Evolutionary conservation across 2,888 invertebrate species (phyloP).

Genomic region (Philereme transversata): DNA sequence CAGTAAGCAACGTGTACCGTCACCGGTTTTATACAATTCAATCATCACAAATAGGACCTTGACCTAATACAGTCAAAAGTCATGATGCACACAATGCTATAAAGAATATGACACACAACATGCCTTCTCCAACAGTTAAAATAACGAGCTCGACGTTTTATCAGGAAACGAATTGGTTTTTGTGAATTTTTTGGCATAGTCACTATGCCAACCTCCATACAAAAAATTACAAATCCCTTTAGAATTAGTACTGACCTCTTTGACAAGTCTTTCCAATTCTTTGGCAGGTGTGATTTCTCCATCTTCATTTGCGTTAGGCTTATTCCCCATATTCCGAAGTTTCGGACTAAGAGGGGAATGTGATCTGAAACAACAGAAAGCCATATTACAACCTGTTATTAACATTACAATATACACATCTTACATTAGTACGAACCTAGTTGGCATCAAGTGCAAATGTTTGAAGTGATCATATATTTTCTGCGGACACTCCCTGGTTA

Average conservation of each 20-base stretch:
- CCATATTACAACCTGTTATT: not conserved
- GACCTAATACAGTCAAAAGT: not conserved
- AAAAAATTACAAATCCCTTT: not conserved
- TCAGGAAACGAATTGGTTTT: not conserved
- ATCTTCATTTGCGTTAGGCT: slow-evolving; percentile 82
- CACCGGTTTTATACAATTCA: not conserved
- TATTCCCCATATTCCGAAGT: slow-evolving; percentile 75
- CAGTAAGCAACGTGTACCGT: slow-evolving; percentile 6
- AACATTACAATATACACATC: not conserved
- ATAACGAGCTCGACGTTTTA: not conserved
- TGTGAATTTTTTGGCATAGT: no score
- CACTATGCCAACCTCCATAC: not conserved
- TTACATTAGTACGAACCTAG: slow-evolving; percentile 18
- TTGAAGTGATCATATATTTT: slow-evolving; percentile 23
- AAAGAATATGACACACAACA: not conserved
- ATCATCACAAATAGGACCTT: slow-evolving; percentile 1
- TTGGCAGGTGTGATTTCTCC: slow-evolving; percentile 86
- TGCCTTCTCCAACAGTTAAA: not conserved
- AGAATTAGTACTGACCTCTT: slow-evolving; percentile 73
- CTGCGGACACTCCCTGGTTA: slow-evolving; percentile 14
- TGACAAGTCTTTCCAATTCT: slow-evolving; percentile 90
- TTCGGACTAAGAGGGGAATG: slow-evolving; percentile 87
- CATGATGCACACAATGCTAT: not conserved
- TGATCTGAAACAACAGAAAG: slow-evolving; percentile 67
- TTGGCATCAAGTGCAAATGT: slow-evolving; percentile 21